phyloP scores from a whole-genome alignment of 2,888 invertebrate species.

The Callimorpha dominula region DNA sequence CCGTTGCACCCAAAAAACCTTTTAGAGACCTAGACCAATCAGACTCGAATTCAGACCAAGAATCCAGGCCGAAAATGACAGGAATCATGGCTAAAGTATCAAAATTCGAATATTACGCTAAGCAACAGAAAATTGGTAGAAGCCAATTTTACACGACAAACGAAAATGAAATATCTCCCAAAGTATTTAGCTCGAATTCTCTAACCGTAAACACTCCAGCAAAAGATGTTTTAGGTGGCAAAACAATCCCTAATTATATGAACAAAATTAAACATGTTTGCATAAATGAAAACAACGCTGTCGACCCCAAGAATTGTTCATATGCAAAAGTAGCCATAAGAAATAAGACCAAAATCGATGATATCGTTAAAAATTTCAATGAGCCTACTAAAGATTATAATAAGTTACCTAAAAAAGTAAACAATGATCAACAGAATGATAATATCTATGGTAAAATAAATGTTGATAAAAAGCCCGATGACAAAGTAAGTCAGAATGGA shows the following conservation, averaged over 20 bases:
- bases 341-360: constrained; percentile 80
- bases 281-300: constrained; percentile 71
- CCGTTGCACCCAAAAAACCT: constrained; percentile 88
- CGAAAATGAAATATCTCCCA: constrained; percentile 88
- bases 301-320: constrained; percentile 74
- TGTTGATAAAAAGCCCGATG: constrained; percentile 53
- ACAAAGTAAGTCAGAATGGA: constrained; percentile 34
- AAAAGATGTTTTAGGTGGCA: constrained; percentile 91
- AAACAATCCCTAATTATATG: constrained; percentile 87
- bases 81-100: constrained; percentile 92
- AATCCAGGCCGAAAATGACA: constrained; percentile 75
- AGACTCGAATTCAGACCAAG: constrained; percentile 83
- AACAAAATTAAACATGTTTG: constrained; percentile 82
- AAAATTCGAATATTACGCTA: constrained; percentile 92
- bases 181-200: constrained; percentile 93
- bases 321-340: constrained; percentile 79
- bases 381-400: constrained; percentile 61
- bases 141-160: constrained; percentile 80
- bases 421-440: constrained; percentile 77
- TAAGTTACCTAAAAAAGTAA: constrained; percentile 78
- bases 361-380: constrained; percentile 82
- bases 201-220: constrained; percentile 93
- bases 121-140: constrained; percentile 86
- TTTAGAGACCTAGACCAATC: constrained; percentile 82
- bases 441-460: constrained; percentile 81